phyloP scores from a whole-genome alignment of 2,113 vertebrate genomes.

The Mungos mungo region DNA sequence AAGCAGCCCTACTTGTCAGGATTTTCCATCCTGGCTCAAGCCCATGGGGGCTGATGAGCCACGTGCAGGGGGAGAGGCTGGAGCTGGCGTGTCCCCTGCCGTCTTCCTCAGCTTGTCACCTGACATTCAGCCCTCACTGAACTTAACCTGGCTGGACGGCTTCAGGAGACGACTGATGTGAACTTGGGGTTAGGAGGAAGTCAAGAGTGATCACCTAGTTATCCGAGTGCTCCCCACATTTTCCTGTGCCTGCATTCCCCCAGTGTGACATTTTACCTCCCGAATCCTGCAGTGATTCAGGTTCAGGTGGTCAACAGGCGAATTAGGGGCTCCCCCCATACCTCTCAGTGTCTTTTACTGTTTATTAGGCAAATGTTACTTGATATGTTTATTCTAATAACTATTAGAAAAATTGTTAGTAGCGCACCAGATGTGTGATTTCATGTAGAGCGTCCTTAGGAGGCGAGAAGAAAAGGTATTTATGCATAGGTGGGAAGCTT shows the following conservation, averaged over 20 bases:
- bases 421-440: no score
- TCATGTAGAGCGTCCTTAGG: not conserved
- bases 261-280: not conserved
- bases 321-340: no score
- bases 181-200: not conserved
- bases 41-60: not conserved
- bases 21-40: not conserved
- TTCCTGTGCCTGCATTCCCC: not conserved
- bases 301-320: not conserved
- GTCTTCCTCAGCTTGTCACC: not conserved
- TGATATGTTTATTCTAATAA: not conserved
- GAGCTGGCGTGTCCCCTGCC: fast-evolving
- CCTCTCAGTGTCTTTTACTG: not conserved
- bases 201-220: no score
- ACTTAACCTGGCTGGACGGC: not conserved
- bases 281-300: fast-evolving
- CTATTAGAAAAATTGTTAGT: not conserved
- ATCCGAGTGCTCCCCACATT: not conserved
- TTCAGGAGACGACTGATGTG: fast-evolving
- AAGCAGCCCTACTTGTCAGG: not conserved
- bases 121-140: not conserved
- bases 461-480: not conserved
- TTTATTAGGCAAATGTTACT: not conserved
- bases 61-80: fast-evolving
- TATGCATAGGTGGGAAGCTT: not conserved